A percentile compares a stretch with the other conserved stretches of the same genome.
phyloP scores from a whole-genome alignment of 1,140 invertebrate species.

The Cherax destructor region DNA sequence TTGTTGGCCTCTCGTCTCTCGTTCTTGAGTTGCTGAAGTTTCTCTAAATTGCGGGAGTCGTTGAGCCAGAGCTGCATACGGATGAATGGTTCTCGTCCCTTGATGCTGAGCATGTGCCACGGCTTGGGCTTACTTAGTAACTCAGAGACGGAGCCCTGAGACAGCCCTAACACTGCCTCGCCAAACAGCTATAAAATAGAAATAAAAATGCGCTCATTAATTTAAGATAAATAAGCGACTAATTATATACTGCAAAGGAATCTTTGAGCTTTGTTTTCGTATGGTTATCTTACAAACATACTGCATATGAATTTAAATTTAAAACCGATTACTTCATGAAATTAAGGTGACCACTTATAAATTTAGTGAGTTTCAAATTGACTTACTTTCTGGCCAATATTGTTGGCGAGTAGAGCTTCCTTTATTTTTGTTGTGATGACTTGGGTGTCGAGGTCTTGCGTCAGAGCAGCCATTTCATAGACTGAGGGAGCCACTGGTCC shows the following conservation, averaged over 20 bases:
- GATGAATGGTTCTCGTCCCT: constrained; percentile 98
- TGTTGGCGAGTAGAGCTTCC: constrained; percentile 95
- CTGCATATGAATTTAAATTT: no score
- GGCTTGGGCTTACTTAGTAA: constrained; percentile 98
- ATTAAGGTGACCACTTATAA: no score
- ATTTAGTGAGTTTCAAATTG: no score
- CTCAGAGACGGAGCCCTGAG: constrained; percentile 98
- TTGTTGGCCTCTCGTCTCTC: constrained; percentile 93
- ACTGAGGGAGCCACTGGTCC: constrained; percentile 77
- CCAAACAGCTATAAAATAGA: constrained; percentile 86
- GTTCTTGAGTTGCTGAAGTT: constrained; percentile 86
- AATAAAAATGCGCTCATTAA: constrained; percentile 56
- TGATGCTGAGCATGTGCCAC: constrained; percentile 99
- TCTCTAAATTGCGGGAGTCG: constrained; percentile 94
- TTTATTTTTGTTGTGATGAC: constrained; percentile 98
- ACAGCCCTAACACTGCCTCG: constrained; percentile 95
- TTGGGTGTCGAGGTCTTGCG: constrained; percentile 96
- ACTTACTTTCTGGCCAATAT: constrained; percentile 94
- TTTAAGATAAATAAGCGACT: not conserved
- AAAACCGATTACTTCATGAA: no score
- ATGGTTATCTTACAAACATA: no score
- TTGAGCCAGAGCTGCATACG: constrained; percentile 98
- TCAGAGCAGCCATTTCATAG: constrained; percentile 97
- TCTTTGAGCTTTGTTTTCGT: no score
- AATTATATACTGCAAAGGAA: no score